Evolutionary conservation across 2,888 invertebrate genomes (phyloP), one percentile per base, ranked within the genome.

Genomic region (Cantharis nigra): DNA sequence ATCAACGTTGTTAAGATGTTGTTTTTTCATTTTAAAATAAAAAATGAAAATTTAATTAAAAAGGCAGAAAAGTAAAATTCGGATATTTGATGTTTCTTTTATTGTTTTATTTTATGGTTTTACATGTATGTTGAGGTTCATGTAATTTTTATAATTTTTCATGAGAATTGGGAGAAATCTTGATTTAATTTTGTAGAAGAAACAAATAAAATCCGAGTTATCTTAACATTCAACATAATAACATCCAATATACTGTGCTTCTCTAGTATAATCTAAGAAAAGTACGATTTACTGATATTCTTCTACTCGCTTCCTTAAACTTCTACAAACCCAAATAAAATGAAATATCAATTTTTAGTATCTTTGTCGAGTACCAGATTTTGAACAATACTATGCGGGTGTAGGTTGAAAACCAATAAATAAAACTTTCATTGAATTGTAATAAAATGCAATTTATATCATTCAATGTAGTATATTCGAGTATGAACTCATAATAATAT

Each of bases 401-500:
- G 78, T 76, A 78, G 79, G 79, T 69, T 73, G 74, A 78, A 78
- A 70, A 78, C 77, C 75, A 73, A 79, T 79, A 79, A 79, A 79
- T 79, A 79, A 78, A 79, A 79, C 75, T 79, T 79, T 79, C 79
- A 76, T 75, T 78, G 73, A 75, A 78, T 77, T 79, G 76, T 79
- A 80, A 79, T 80, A 80, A 80, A 80, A 80, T 75, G 69, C 76
- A 76, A 75, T 80, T 80, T 80, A 80, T 79, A 79, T 78, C 78
- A 73, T 79, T 79, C 74, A 76, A 79, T 80, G 77, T 75, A 79
- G 77, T 75, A 79, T 79, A 72, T 76, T 67, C 65, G 65, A 67
- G 65, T 67, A 67, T 23, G 65, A 74, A 13, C 70, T 70, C 18
- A n/a, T 23, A 49, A 74, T 69, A 63, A 20, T 69, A 63, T 73